These are phyloP conservation scores for Machimus atricapillus DNA, from an alignment of 2,888 invertebrate genomes.

Conservation along the genomic window DNA sequence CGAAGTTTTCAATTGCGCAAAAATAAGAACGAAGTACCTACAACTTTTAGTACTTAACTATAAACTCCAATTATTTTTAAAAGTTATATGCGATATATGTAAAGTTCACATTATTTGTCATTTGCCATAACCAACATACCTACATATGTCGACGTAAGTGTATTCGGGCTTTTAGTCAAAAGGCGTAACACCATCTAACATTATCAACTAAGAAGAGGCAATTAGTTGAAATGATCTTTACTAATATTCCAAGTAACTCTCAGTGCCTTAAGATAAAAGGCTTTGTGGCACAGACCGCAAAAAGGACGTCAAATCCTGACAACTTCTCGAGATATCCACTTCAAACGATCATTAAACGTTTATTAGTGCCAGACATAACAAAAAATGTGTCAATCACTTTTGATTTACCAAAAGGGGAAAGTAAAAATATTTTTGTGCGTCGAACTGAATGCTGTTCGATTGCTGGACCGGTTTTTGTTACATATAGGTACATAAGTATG, in stretches of 20 bases:
- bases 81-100: too few species aligned
- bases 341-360: slow-evolving; percentile 25
- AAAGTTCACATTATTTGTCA: too few species aligned
- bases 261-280: background rate
- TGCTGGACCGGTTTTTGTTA: background rate
- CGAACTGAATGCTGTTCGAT: background rate
- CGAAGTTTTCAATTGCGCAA: too few species aligned
- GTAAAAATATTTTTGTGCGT: background rate
- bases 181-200: too few species aligned
- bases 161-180: too few species aligned
- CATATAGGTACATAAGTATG: background rate
- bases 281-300: background rate
- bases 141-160: too few species aligned
- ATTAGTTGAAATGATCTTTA: background rate
- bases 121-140: too few species aligned
- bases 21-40: too few species aligned
- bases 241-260: background rate
- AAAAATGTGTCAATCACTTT: slow-evolving; percentile 24
- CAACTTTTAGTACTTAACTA: too few species aligned
- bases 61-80: too few species aligned
- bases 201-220: background rate
- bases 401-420: slow-evolving; percentile 10
- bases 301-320: background rate
- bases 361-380: slow-evolving; percentile 6
- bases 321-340: slow-evolving; percentile 1